Evolutionary conservation across 1,140 invertebrate genomes (phyloP).

Genomic region (Maniola jurtina): DNA sequence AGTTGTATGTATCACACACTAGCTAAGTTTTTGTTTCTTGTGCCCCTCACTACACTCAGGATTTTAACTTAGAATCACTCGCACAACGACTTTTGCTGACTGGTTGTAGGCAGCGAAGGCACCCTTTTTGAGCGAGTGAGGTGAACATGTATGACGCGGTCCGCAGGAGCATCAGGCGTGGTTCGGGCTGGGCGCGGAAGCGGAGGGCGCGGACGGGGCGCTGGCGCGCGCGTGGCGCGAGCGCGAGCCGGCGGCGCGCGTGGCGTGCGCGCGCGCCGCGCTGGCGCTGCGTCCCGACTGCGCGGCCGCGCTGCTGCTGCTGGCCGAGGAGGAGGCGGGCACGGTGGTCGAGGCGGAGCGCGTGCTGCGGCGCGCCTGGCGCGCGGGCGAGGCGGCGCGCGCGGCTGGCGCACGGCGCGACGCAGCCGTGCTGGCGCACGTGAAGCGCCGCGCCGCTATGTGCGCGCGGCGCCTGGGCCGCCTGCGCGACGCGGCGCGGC

Average conservation of each 20-base stretch:
- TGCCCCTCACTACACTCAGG: no score
- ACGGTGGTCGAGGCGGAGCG: constrained; percentile 87
- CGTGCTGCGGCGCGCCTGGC: constrained; percentile 46
- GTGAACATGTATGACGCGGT: no score
- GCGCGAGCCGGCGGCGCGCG: constrained; percentile 93
- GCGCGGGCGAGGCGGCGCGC: constrained; percentile 41
- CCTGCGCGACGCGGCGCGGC: constrained; percentile 96
- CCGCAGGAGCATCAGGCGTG: constrained; percentile 95
- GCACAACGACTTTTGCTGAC: no score
- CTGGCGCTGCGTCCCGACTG: constrained; percentile 95
- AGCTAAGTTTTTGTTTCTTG: no score
- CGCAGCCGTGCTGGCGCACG: constrained; percentile 97
- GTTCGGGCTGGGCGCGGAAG: constrained; percentile 79
- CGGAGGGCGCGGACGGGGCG: constrained; percentile 95
- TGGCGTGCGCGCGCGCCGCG: constrained; percentile 95
- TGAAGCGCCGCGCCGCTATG: constrained; percentile 96
- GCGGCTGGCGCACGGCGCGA: constrained; percentile 85
- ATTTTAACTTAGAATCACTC: no score
- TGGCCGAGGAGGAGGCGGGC: constrained; percentile 97
- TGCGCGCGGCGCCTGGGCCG: constrained; percentile 96
- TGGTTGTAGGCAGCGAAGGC: no score
- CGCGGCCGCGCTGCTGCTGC: constrained; percentile 95
- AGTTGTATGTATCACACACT: no score
- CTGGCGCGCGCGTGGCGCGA: constrained; percentile 99
- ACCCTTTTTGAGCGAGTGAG: no score